Conservation (phyloP, 2,113 vertebrate genomes). For the Tetrax tetrax region DNA sequence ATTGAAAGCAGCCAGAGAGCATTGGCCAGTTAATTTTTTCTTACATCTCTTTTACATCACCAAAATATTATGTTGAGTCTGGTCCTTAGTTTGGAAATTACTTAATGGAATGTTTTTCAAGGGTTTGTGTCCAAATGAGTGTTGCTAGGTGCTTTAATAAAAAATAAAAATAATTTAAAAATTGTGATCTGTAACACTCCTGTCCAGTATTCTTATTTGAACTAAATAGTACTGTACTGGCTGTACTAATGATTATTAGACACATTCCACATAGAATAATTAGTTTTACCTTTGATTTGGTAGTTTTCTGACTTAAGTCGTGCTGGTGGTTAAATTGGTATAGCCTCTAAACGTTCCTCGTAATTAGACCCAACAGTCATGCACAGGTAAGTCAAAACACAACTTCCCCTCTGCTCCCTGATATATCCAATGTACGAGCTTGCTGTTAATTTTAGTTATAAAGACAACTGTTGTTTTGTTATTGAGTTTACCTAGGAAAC, state of each 20-base stretch:
- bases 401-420: background rate
- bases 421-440: background rate
- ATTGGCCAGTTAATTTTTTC: background rate
- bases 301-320: background rate
- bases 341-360: background rate
- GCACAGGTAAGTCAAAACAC: background rate
- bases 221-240: background rate
- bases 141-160: background rate
- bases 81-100: background rate
- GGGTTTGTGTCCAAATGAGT: background rate
- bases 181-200: background rate
- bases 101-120: background rate
- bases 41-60: background rate
- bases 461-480: background rate
- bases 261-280: background rate
- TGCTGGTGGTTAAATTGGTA: background rate
- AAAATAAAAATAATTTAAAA: background rate
- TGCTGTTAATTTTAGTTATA: background rate
- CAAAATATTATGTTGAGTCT: background rate
- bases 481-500: background rate
- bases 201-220: background rate
- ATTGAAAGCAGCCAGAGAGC: background rate
- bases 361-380: background rate
- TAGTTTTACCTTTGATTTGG: background rate
- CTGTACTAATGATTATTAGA: background rate